These are phyloP conservation scores for Acrobasis repandana DNA, from an alignment of 2,888 invertebrate species.

Conservation along the genomic window DNA sequence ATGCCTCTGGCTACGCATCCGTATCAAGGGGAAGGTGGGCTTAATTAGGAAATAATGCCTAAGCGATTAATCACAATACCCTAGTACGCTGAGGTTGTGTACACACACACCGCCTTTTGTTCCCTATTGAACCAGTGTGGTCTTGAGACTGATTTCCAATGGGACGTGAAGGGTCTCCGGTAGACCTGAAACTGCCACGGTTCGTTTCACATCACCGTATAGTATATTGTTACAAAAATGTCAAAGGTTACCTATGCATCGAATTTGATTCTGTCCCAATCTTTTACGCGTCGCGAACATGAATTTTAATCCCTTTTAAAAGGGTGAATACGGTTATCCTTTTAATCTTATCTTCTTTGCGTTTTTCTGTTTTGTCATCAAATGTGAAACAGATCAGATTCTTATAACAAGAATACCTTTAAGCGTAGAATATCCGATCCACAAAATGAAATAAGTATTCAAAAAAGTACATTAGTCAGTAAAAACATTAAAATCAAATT, in stretches of 20 bases:
- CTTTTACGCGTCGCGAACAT: slow-evolving; percentile 12
- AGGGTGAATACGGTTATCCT: slow-evolving; percentile 8
- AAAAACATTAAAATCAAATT: too few species aligned
- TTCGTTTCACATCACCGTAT: slow-evolving; percentile 70
- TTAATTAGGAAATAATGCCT: slow-evolving; percentile 81
- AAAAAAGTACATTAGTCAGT: too few species aligned
- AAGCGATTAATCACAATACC: slow-evolving; percentile 78
- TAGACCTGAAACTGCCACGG: slow-evolving; percentile 73
- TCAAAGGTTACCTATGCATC: slow-evolving; percentile 57
- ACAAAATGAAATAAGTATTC: too few species aligned
- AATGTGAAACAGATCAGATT: not conserved
- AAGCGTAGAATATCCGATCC: not conserved
- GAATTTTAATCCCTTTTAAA: slow-evolving; percentile 15
- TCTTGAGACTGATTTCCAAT: slow-evolving; percentile 68
- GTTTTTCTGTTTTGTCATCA: not conserved
- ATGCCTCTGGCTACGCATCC: slow-evolving; percentile 46
- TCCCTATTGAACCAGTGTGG: slow-evolving; percentile 47
- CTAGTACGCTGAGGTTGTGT: slow-evolving; percentile 37
- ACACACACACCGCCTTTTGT: slow-evolving; percentile 48
- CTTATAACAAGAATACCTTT: not conserved
- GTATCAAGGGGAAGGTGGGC: slow-evolving; percentile 69
- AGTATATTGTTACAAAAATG: slow-evolving; percentile 61
- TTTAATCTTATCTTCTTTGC: slow-evolving; percentile 5
- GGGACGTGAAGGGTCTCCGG: slow-evolving; percentile 65
- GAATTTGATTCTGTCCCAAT: slow-evolving; percentile 37